These are phyloP conservation scores for Heliconius aoede DNA, from an alignment of 2,888 invertebrate species.

Conservation along the genomic window DNA sequence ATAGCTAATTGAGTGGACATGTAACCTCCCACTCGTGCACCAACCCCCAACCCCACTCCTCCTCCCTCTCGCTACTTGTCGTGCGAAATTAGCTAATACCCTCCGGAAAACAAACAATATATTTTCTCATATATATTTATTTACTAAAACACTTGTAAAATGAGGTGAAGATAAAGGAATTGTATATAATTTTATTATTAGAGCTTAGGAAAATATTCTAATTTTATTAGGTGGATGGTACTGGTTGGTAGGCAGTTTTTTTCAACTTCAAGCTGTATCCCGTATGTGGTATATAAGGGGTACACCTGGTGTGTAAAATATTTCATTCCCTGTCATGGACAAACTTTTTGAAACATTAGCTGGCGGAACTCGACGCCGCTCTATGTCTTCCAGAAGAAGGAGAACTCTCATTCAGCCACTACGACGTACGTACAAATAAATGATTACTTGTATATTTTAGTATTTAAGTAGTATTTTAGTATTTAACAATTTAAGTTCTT, in stretches of 20 bases:
- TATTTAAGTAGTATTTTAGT: background rate
- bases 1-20: slow-evolving; percentile 35
- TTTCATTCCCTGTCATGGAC: too few relatives aligned
- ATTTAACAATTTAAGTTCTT: background rate
- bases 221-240: background rate
- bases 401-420: background rate
- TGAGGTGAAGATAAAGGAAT: background rate
- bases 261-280: too few relatives aligned
- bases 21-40: slow-evolving; percentile 21
- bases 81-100: slow-evolving; percentile 10
- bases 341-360: too few relatives aligned
- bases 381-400: too few relatives aligned
- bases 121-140: slow-evolving; percentile 14
- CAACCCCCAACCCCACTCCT: background rate
- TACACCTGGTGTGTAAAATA: too few relatives aligned
- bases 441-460: too few relatives aligned
- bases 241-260: too few relatives aligned
- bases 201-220: background rate
- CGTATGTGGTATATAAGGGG: too few relatives aligned
- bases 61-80: slow-evolving; percentile 22
- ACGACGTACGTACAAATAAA: too few relatives aligned
- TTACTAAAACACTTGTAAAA: slow-evolving; percentile 9
- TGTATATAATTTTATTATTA: background rate
- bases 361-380: too few relatives aligned
- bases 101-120: slow-evolving; percentile 1